Conservation (phyloP, 2,888 invertebrate species). For the Bruchidius siliquastri region DNA sequence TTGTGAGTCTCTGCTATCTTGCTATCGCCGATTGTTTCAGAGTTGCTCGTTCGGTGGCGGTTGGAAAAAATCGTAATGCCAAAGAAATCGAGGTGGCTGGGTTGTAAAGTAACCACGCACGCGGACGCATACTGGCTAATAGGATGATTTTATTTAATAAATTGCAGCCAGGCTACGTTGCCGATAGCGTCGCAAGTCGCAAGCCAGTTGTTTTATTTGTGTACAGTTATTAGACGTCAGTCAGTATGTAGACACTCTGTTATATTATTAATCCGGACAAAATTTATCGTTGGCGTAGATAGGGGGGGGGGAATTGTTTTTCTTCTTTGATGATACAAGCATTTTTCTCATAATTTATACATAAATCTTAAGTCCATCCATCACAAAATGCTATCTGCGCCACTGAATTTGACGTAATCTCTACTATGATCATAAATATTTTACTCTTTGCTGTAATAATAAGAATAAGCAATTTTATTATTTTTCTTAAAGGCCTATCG, state of each 20-base stretch:
- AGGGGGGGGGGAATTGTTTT: no score
- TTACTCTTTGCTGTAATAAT: no score
- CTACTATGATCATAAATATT: no score
- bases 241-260: neutral
- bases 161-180: constrained; percentile 16
- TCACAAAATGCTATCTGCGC: no score
- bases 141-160: constrained; percentile 13
- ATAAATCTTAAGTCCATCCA: no score
- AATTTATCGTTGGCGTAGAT: no score
- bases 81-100: neutral
- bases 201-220: neutral
- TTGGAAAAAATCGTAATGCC: neutral
- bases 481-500: no score
- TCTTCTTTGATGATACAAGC: no score
- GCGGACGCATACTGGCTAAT: constrained; percentile 8
- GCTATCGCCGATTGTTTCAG: neutral
- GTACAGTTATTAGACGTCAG: neutral
- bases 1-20: neutral
- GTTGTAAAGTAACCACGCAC: neutral
- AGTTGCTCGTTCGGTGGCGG: neutral
- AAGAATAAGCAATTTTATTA: no score
- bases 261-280: neutral
- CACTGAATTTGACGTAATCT: no score
- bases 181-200: neutral
- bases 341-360: no score